Evolutionary conservation across 1,140 invertebrate species (phyloP).

Genomic region (Euborellia annulipes): DNA sequence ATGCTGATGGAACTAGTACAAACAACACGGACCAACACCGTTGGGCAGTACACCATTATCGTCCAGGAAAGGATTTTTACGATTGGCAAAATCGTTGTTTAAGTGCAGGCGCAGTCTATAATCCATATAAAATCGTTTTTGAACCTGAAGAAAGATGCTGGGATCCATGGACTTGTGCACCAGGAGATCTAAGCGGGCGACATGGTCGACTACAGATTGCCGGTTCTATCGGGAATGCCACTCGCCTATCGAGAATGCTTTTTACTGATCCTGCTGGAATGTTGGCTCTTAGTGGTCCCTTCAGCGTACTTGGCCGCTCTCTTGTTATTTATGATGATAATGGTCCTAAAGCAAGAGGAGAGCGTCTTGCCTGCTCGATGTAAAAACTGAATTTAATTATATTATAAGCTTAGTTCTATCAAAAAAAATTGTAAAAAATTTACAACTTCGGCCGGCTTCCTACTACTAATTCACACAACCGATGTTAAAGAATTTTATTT

Average conservation of each 20-base stretch:
- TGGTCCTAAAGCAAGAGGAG: slow-evolving; percentile 69
- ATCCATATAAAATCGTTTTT: slow-evolving; percentile 73
- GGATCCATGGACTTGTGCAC: slow-evolving; percentile 11
- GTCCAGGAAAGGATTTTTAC: slow-evolving; percentile 70
- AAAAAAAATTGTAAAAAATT: no score
- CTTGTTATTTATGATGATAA: slow-evolving; percentile 79
- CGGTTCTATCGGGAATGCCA: slow-evolving; percentile 44
- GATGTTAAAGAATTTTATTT: no score
- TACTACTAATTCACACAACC: no score
- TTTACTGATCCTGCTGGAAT: slow-evolving; percentile 57
- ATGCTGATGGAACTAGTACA: slow-evolving; percentile 65
- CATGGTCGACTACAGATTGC: slow-evolving; percentile 57
- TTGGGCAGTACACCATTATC: slow-evolving; percentile 43
- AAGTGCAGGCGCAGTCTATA: slow-evolving; percentile 60
- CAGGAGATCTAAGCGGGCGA: slow-evolving; percentile 39
- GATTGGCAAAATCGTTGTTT: slow-evolving; percentile 75
- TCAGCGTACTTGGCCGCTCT: slow-evolving; percentile 63
- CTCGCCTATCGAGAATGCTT: slow-evolving; percentile 47
- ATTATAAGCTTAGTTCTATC: no score
- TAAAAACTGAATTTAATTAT: slow-evolving; percentile 35
- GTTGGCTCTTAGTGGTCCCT: slow-evolving; percentile 57
- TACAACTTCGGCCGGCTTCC: no score
- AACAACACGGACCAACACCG: slow-evolving; percentile 60
- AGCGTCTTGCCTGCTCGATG: slow-evolving; percentile 75
- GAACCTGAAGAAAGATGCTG: no score